These are phyloP conservation scores for Orussus abietinus DNA, from an alignment of 1,140 invertebrate species.

Conservation along the genomic window DNA sequence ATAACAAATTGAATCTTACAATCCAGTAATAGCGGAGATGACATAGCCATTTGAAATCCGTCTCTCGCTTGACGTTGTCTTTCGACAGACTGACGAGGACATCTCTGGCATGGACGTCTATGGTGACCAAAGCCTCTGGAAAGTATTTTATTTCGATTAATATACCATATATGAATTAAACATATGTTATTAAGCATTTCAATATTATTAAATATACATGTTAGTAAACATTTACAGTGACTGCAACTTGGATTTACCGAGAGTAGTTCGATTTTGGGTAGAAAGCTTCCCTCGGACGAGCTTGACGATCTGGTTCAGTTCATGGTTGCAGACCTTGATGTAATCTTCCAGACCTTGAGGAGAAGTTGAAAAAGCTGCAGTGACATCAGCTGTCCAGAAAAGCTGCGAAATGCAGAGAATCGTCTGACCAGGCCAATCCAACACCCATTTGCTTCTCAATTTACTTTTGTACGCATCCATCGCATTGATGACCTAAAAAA, in stretches of 20 bases:
- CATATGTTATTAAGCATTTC: constrained; percentile 2
- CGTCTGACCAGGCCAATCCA: constrained; percentile 84
- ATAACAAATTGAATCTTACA: constrained; percentile 52
- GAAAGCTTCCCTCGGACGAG: constrained; percentile 83
- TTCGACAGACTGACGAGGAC: constrained; percentile 71
- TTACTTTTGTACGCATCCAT: constrained; percentile 65
- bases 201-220: neutral
- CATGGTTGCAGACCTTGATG: constrained; percentile 57
- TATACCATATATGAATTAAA: constrained; percentile 11
- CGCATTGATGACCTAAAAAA: constrained; percentile 51
- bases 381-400: constrained; percentile 88
- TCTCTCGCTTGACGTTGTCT: constrained; percentile 63
- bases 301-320: constrained; percentile 83
- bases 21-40: constrained; percentile 94
- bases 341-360: constrained; percentile 55
- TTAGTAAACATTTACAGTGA: neutral
- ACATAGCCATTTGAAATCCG: constrained; percentile 90
- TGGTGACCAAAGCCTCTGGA: constrained; percentile 78
- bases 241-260: constrained; percentile 59
- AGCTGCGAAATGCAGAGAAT: constrained; percentile 82
- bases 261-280: constrained; percentile 83
- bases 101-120: constrained; percentile 91
- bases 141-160: constrained; percentile 14
- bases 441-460: constrained; percentile 74
- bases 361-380: constrained; percentile 63